These are phyloP conservation scores for Ophioderma brevispina DNA, from an alignment of 35 echinoderm and acorn worm genomes.

Conservation along the genomic window DNA sequence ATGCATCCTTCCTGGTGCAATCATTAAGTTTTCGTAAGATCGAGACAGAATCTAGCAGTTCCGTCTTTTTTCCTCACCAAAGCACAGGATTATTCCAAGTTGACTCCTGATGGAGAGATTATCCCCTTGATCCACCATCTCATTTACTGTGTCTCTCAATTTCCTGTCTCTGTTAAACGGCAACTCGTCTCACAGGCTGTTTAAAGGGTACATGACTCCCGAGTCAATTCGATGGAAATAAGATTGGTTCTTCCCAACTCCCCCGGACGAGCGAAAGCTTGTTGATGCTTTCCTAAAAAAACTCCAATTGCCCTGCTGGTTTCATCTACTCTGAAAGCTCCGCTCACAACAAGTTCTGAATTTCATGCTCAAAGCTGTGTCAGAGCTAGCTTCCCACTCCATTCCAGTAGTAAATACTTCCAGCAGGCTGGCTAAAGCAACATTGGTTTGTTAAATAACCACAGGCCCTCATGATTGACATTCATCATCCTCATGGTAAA, in stretches of 20 bases:
- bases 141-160: slow-evolving; percentile 18
- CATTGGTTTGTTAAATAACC: too few species aligned
- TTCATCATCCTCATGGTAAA: too few species aligned
- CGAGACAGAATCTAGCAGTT: slow-evolving; percentile 16
- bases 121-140: slow-evolving; percentile 25
- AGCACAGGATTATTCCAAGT: slow-evolving; percentile 34
- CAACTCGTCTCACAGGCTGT: slow-evolving; percentile 30
- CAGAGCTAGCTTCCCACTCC: too few species aligned
- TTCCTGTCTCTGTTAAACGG: slow-evolving; percentile 35
- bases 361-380: too few species aligned
- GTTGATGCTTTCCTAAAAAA: too few species aligned
- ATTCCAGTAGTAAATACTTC: too few species aligned
- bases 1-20: slow-evolving; percentile 33
- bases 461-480: too few species aligned
- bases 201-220: slow-evolving; percentile 9
- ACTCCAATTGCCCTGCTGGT: too few species aligned
- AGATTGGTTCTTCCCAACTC: slow-evolving; percentile 24
- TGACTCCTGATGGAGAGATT: slow-evolving; percentile 23
- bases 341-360: too few species aligned
- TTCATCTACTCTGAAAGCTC: too few species aligned
- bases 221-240: slow-evolving; percentile 53
- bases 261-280: too few species aligned
- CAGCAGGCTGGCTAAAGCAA: too few species aligned
- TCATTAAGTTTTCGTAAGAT: slow-evolving; percentile 34
- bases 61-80: slow-evolving; percentile 27